Percentiles rank a stretch among this genome's conserved stretches.
Evolutionary conservation across 2,797 vertebrate genomes (phyloP).

Genomic region (Alauda arvensis): DNA sequence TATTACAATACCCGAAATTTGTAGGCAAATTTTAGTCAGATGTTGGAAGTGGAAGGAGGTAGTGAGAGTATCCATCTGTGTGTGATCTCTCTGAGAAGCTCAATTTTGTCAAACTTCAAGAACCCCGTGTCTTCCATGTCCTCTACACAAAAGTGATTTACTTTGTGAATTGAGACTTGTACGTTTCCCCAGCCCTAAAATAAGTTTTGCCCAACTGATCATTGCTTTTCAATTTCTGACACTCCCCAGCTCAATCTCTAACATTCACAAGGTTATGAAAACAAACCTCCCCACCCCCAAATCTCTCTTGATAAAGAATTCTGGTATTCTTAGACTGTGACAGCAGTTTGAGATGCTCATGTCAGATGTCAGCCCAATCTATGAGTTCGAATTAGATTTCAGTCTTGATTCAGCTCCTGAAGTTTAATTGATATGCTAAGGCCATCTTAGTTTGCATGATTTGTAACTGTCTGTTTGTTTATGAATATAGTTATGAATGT

Average conservation of each 20-base stretch:
- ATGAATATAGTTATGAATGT: background rate
- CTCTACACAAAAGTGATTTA: background rate
- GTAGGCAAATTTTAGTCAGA: background rate
- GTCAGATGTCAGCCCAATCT: rapidly evolving
- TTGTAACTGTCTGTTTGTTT: background rate
- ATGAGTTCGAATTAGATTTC: background rate
- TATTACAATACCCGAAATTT: background rate
- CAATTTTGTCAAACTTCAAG: background rate
- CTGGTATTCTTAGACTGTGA: background rate
- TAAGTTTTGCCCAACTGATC: background rate
- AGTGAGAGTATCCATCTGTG: background rate
- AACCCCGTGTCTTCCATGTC: background rate
- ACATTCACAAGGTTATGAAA: background rate
- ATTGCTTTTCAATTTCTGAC: background rate
- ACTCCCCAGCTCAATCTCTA: rapidly evolving
- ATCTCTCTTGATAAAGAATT: background rate
- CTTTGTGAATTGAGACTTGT: background rate
- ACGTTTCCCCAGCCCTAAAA: background rate
- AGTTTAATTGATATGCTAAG: background rate
- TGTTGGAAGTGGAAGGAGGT: background rate
- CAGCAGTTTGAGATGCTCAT: background rate
- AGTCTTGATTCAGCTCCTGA: background rate
- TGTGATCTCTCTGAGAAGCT: background rate
- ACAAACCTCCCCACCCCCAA: background rate
- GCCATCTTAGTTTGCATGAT: background rate